phyloP scores from a whole-genome alignment of 2,113 vertebrate genomes.

The Microtus ochrogaster region DNA sequence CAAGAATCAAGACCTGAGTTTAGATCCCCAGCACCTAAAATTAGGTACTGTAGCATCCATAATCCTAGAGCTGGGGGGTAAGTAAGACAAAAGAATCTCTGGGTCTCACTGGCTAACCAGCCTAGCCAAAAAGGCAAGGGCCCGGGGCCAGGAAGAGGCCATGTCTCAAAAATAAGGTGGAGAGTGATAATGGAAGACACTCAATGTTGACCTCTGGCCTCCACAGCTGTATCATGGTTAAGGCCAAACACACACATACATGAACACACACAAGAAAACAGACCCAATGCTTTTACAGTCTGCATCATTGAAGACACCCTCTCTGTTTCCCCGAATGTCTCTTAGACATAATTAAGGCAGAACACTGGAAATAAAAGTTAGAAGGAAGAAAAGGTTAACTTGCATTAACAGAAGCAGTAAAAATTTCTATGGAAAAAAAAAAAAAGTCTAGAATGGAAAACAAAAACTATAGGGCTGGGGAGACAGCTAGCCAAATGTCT shows the following conservation, averaged over 20 bases:
- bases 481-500: not conserved
- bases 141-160: not conserved
- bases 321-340: not conserved
- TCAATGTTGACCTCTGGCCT: not conserved
- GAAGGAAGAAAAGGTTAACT: not conserved
- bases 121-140: not conserved
- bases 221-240: not conserved
- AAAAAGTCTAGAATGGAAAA: conserved; percentile 5
- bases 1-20: not conserved
- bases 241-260: not conserved
- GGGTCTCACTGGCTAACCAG: not conserved
- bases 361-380: not conserved
- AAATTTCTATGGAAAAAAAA: not conserved
- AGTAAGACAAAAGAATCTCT: no score
- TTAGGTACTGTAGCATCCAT: no score
- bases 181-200: not conserved
- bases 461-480: not conserved
- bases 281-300: not conserved
- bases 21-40: not conserved
- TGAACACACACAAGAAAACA: not conserved
- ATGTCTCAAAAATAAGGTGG: not conserved
- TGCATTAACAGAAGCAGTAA: conserved; percentile 29
- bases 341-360: not conserved
- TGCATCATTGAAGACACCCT: not conserved
- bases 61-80: not conserved